Evolutionary conservation across 2,888 invertebrate species (phyloP).

Genomic region (Polydrusus pterygomalis): DNA sequence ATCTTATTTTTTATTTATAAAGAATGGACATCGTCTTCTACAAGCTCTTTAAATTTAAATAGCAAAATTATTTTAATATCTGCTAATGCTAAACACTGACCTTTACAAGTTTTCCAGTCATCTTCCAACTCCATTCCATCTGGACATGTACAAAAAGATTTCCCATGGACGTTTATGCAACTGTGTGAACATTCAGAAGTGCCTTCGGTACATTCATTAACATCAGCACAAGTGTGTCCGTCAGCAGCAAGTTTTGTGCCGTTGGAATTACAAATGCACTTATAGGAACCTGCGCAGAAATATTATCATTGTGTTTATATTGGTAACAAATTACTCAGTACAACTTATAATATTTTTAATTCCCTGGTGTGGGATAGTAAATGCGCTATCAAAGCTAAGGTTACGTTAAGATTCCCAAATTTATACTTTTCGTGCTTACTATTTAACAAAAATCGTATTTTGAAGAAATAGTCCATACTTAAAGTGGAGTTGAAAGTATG

Average conservation of each 20-base stretch:
- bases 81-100: conserved; percentile 53
- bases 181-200: conserved; percentile 71
- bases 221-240: conserved; percentile 73
- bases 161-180: conserved; percentile 72
- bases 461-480: no score
- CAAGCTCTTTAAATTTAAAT: background rate
- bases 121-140: conserved; percentile 65
- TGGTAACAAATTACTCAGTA: no score
- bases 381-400: no score
- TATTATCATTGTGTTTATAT: no score
- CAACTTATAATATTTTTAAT: no score
- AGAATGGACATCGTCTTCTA: no score
- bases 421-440: no score
- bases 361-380: no score
- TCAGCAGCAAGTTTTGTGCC: conserved; percentile 41
- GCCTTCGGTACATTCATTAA: conserved; percentile 57
- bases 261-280: conserved; percentile 70
- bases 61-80: background rate
- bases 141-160: conserved; percentile 72
- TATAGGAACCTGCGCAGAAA: conserved; percentile 67
- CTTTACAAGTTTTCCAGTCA: conserved; percentile 68
- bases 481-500: no score
- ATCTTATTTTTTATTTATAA: no score
- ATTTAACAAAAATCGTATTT: no score
- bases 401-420: no score